Conservation (phyloP, 2,797 vertebrate genomes). For the Eospalax fontanierii region DNA sequence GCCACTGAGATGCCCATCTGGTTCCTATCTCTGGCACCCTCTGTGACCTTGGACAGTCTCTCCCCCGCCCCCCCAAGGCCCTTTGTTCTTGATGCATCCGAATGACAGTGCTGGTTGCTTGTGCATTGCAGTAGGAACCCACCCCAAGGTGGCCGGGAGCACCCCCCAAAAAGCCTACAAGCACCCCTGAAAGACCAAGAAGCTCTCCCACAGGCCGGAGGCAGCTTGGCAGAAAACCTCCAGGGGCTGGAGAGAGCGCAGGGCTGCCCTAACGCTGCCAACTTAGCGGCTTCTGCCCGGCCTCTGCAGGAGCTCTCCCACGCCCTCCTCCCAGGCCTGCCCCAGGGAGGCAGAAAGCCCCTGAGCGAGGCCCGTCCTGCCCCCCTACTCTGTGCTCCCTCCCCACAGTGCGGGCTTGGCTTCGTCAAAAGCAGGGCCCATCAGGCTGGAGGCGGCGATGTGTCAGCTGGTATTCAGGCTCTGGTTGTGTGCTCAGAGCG, state of each 20-base stretch:
- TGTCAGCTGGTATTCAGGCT: slow-evolving; percentile 88
- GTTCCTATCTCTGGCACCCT: slow-evolving; percentile 61
- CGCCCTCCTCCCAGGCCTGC: neutral
- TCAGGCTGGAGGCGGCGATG: slow-evolving; percentile 85
- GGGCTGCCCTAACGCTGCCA: neutral
- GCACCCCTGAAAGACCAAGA: neutral
- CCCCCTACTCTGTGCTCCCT: slow-evolving; percentile 63
- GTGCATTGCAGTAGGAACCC: neutral
- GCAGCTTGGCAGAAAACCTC: slow-evolving; percentile 49
- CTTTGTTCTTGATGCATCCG: slow-evolving; percentile 73
- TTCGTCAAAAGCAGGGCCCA: slow-evolving; percentile 84
- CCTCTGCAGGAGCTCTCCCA: neutral
- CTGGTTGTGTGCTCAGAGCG: slow-evolving; percentile 85
- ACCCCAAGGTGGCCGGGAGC: neutral
- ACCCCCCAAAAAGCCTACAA: neutral
- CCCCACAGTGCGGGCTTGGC: slow-evolving; percentile 66
- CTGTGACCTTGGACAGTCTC: slow-evolving; percentile 78
- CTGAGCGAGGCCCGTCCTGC: neutral
- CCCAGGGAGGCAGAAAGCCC: neutral
- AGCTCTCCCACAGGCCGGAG: slow-evolving; percentile 9
- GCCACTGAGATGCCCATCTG: neutral
- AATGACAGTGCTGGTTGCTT: neutral
- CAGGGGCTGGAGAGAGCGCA: neutral
- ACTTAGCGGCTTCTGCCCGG: neutral
- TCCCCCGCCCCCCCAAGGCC: neutral